A percentile compares a stretch with the other conserved stretches of the same genome.
Evolutionary conservation across 2,888 invertebrate genomes (phyloP).

Genomic region (Pachydiplax longipennis): DNA sequence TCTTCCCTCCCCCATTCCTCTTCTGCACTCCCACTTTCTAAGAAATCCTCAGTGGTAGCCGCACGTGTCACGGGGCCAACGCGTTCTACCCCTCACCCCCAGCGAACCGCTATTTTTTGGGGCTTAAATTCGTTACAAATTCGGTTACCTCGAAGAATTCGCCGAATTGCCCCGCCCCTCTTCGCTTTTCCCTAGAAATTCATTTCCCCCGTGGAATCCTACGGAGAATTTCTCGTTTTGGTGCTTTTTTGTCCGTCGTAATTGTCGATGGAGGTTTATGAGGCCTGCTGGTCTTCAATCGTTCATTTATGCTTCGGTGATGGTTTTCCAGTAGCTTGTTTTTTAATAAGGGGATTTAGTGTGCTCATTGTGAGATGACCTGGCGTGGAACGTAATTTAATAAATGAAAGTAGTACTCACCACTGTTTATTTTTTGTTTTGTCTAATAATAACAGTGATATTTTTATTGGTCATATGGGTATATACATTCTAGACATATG

Average conservation of each 20-base stretch:
- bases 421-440: too few relatives aligned
- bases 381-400: too few relatives aligned
- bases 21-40: background rate
- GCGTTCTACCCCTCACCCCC: background rate
- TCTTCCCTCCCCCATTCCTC: background rate
- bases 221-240: background rate
- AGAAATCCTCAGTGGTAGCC: background rate
- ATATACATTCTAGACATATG: too few relatives aligned
- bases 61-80: slow-evolving; percentile 2
- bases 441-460: too few relatives aligned
- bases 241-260: background rate
- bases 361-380: too few relatives aligned
- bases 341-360: too few relatives aligned
- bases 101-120: background rate
- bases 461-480: too few relatives aligned
- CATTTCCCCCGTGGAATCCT: background rate
- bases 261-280: background rate
- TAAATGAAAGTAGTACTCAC: too few relatives aligned
- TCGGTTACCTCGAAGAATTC: background rate
- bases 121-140: background rate
- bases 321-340: background rate
- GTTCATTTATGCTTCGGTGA: background rate
- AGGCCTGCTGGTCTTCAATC: background rate
- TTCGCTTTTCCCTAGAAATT: background rate
- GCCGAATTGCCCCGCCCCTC: background rate